Conservation (phyloP, 2,113 vertebrate genomes). For the Albula goreensis region DNA sequence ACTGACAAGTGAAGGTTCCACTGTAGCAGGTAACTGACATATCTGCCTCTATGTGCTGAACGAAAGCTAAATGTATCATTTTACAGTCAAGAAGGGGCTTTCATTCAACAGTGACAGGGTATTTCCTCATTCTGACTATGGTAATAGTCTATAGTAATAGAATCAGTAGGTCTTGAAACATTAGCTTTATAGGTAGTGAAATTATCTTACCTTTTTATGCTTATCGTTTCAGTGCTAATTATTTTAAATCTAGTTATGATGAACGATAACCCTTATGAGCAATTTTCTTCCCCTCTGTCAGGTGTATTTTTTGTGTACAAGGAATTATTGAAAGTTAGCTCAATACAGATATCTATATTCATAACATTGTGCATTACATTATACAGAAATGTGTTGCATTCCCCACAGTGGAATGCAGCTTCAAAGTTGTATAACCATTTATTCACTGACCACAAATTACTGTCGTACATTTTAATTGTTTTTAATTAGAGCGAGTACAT, state of each 20-base stretch:
- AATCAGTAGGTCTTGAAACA: neutral
- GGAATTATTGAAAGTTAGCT: too few species aligned
- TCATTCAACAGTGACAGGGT: slow-evolving; percentile 70
- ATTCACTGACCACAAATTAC: slow-evolving; percentile 75
- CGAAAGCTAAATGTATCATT: slow-evolving; percentile 79
- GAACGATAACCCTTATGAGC: neutral
- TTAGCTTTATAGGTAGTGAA: neutral
- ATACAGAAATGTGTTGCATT: slow-evolving; percentile 58
- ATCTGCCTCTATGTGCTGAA: slow-evolving; percentile 62
- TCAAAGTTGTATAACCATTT: slow-evolving; percentile 79
- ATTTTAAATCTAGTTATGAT: too few species aligned
- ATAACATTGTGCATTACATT: slow-evolving; percentile 61
- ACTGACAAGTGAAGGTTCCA: slow-evolving; percentile 73
- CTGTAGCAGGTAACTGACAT: slow-evolving; percentile 75
- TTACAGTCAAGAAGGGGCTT: slow-evolving; percentile 75
- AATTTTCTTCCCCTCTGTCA: neutral
- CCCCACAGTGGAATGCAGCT: slow-evolving; percentile 55
- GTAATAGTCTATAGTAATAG: neutral
- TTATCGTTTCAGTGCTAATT: too few species aligned
- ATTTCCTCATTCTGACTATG: slow-evolving; percentile 22
- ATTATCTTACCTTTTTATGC: too few species aligned
- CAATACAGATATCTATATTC: slow-evolving; percentile 23
- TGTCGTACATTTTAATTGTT: slow-evolving; percentile 75
- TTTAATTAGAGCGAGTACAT: slow-evolving; percentile 77
- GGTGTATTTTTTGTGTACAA: too few species aligned